Evolutionary conservation across 2,113 vertebrate genomes (phyloP).

Genomic region (Dendropsophus ebraccatus): DNA sequence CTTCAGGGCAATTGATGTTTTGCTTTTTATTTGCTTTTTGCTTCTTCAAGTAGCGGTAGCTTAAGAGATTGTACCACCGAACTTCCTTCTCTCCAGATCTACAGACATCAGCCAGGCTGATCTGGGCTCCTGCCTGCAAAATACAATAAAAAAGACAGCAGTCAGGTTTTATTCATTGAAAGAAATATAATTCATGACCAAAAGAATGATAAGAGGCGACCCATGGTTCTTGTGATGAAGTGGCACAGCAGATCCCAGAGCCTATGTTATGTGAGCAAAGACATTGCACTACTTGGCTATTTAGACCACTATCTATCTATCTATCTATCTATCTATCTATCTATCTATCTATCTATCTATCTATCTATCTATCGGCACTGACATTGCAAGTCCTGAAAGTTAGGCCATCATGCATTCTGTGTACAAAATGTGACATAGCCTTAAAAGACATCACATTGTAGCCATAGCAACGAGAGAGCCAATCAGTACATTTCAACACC

Average conservation of each 20-base stretch:
- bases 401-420: constrained; percentile 47
- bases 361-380: too few species aligned
- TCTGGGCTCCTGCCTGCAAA: constrained; percentile 89
- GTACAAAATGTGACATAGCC: constrained; percentile 41
- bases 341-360: too few species aligned
- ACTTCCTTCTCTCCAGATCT: constrained; percentile 81
- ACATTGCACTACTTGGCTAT: background rate
- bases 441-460: constrained; percentile 58
- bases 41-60: constrained; percentile 79
- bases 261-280: too few species aligned
- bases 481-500: constrained; percentile 63
- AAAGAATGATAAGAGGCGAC: background rate
- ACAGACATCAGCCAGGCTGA: constrained; percentile 89
- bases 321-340: too few species aligned
- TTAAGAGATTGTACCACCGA: constrained; percentile 94
- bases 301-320: too few species aligned
- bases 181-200: background rate
- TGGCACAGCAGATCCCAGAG: too few species aligned
- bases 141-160: background rate
- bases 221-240: too few species aligned
- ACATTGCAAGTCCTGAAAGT: background rate
- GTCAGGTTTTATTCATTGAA: background rate
- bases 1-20: constrained; percentile 62
- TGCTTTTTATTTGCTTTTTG: constrained; percentile 73
- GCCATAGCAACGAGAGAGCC: constrained; percentile 61